A percentile compares a stretch with the other conserved stretches of the same genome.
Evolutionary conservation across 2,113 vertebrate genomes (phyloP).

Genomic region (Emydura subglobosa): DNA sequence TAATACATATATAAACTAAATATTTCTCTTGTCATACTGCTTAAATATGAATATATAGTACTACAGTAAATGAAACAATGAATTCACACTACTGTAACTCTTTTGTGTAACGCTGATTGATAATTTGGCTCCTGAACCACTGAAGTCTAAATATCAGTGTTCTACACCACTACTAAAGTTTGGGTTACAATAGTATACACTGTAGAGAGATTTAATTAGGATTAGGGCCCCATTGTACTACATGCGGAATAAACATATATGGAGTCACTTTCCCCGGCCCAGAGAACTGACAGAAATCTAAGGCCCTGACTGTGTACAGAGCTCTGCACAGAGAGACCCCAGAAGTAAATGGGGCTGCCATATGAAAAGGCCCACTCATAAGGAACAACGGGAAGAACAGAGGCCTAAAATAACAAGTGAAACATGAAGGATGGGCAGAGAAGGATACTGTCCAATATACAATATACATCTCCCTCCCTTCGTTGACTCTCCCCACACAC

Average conservation of each 20-base stretch:
- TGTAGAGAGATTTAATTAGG: background rate
- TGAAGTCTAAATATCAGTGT: no score
- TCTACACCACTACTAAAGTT: no score
- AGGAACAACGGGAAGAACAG: background rate
- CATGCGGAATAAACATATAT: background rate
- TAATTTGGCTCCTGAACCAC: no score
- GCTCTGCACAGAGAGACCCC: background rate
- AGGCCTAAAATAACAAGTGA: background rate
- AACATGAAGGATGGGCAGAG: background rate
- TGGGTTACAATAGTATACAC: no score
- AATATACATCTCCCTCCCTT: background rate
- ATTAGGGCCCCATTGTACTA: background rate
- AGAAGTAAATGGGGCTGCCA: background rate
- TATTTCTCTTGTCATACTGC: no score
- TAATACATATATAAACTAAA: no score
- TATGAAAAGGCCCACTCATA: background rate
- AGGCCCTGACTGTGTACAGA: background rate
- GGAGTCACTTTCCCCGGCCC: background rate
- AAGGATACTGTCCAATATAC: background rate
- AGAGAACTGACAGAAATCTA: background rate
- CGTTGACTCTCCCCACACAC: background rate
- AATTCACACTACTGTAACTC: no score
- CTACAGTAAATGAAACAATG: no score
- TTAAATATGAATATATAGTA: no score
- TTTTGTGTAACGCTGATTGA: no score